Percentiles rank a stretch among this genome's conserved stretches.
Evolutionary conservation across 2,113 vertebrate species (phyloP).

Genomic region (Stercorarius parasiticus): DNA sequence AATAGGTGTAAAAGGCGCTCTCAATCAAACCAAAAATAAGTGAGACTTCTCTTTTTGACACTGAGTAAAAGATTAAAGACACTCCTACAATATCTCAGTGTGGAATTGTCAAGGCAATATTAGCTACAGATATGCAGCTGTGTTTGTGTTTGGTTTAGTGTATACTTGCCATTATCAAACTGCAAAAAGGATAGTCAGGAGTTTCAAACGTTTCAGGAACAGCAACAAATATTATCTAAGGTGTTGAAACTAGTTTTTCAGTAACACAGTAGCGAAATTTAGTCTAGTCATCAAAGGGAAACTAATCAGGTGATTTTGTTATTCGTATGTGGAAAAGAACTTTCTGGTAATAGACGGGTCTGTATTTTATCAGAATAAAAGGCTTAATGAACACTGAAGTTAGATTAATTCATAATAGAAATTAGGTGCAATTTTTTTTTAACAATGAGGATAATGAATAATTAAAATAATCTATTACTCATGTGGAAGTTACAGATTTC

Average conservation of each 20-base stretch:
- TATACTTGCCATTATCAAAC: background rate
- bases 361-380: background rate
- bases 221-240: background rate
- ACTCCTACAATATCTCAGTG: background rate
- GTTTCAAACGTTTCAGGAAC: background rate
- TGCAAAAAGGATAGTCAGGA: background rate
- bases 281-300: background rate
- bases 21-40: background rate
- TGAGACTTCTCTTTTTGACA: background rate
- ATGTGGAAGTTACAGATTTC: background rate
- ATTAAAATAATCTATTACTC: background rate
- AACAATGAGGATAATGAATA: background rate
- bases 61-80: background rate
- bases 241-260: background rate
- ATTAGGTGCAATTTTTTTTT: background rate
- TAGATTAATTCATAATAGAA: background rate
- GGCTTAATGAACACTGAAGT: background rate
- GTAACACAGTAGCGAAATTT: background rate
- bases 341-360: background rate
- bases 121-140: background rate
- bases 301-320: background rate
- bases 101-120: background rate
- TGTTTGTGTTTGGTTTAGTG: background rate
- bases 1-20: background rate
- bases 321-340: background rate